A percentile compares a stretch with the other conserved stretches of the same genome.
Conservation (phyloP, 2,888 invertebrate species). For the Neoaliturus tenellus region DNA sequence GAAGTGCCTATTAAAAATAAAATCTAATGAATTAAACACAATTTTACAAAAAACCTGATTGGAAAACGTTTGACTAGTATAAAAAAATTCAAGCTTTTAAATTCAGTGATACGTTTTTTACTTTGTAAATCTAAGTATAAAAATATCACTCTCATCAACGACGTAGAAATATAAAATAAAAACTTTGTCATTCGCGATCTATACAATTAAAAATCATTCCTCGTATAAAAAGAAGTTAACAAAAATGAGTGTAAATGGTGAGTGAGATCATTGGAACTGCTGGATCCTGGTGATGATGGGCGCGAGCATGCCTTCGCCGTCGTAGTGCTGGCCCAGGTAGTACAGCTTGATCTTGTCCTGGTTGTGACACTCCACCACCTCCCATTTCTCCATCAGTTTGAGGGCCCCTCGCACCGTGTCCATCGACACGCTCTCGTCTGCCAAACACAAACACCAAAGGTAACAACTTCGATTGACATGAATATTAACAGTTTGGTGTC, state of each 20-base stretch:
- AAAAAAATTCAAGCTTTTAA: background rate
- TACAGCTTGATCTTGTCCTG: conserved; percentile 72
- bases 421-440: conserved; percentile 92
- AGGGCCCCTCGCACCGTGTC: conserved; percentile 92
- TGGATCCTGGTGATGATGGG: conserved; percentile 70
- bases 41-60: background rate
- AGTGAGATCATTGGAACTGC: conserved; percentile 58
- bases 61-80: background rate
- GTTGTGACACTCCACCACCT: conserved; percentile 79
- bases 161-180: background rate
- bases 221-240: background rate
- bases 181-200: background rate
- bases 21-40: no score
- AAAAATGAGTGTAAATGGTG: background rate
- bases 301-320: conserved; percentile 71
- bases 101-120: no score
- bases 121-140: background rate
- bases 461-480: no score
- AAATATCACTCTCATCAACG: background rate
- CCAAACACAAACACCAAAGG: no score
- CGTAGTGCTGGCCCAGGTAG: conserved; percentile 72
- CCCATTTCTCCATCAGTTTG: conserved; percentile 88
- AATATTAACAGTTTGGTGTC: no score
- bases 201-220: background rate
- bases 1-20: no score